Percentiles rank a stretch among this genome's conserved stretches.
Conservation (phyloP, 2,797 vertebrate genomes). For the Acipenser oxyrinchus region DNA sequence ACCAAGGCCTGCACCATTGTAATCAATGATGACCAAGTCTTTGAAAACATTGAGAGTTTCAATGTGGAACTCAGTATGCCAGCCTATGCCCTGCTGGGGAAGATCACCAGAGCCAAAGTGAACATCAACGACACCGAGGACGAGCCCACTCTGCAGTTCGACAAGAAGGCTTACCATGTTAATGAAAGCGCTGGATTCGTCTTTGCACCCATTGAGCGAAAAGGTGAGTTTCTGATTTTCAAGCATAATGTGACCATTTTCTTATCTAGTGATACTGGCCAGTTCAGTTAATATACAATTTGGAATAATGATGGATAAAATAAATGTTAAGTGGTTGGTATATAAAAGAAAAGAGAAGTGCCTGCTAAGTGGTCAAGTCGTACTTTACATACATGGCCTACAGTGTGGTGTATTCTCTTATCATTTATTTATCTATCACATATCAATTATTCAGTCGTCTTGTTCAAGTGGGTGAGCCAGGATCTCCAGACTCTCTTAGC, state of each 20-base stretch:
- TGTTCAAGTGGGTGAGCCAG: too few relatives aligned
- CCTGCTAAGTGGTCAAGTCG: too few relatives aligned
- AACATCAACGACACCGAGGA: conserved; percentile 83
- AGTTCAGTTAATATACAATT: too few relatives aligned
- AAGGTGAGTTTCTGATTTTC: conserved; percentile 59
- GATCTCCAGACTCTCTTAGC: too few relatives aligned
- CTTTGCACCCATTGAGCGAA: conserved; percentile 75
- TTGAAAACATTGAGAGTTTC: conserved; percentile 80
- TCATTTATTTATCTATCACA: too few relatives aligned
- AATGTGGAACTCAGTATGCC: conserved; percentile 89
- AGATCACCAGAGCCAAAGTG: conserved; percentile 59
- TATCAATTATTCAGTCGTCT: too few relatives aligned
- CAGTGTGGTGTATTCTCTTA: too few relatives aligned
- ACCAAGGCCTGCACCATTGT: conserved; percentile 82
- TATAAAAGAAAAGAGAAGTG: too few relatives aligned
- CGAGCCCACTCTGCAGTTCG: conserved; percentile 82
- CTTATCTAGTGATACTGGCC: too few relatives aligned
- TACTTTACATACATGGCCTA: too few relatives aligned
- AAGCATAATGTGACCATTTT: not conserved
- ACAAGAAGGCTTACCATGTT: conserved; percentile 74
- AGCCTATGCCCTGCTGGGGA: conserved; percentile 82
- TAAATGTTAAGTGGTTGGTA: too few relatives aligned
- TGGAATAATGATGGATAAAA: too few relatives aligned
- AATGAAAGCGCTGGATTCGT: conserved; percentile 76
- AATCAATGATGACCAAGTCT: conserved; percentile 78